Evolutionary conservation across 2,797 vertebrate species (phyloP).

Genomic region (Ptychadena robeensis): DNA sequence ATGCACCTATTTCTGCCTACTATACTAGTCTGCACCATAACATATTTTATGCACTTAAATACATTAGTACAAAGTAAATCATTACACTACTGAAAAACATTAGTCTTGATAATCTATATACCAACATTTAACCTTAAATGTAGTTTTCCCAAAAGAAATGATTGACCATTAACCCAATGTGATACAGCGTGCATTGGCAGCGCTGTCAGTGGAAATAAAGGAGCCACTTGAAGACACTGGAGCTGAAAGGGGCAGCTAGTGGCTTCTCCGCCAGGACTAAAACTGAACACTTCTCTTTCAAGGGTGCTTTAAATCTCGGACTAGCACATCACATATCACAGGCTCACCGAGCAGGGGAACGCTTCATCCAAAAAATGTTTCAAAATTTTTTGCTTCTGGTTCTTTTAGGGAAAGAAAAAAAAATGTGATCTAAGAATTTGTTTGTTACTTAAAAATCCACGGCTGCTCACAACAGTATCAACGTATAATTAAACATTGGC

Average conservation of each 20-base stretch:
- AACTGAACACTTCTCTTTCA: neutral
- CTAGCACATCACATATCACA: neutral
- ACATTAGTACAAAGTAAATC: too few relatives aligned
- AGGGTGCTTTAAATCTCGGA: neutral
- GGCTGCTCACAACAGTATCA: slow-evolving; percentile 30
- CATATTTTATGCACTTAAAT: too few relatives aligned
- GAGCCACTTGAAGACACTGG: neutral
- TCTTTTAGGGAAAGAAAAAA: neutral
- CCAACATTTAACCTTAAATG: too few relatives aligned
- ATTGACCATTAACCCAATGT: neutral
- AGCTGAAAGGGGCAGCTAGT: neutral
- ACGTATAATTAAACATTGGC: slow-evolving; percentile 56
- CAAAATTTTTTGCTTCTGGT: neutral
- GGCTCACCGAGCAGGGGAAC: slow-evolving; percentile 1
- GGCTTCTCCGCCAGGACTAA: neutral
- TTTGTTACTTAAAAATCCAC: slow-evolving; percentile 49
- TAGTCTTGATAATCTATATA: too few relatives aligned
- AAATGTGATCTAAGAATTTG: slow-evolving; percentile 41
- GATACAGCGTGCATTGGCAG: neutral
- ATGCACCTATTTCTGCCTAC: too few relatives aligned
- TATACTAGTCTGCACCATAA: too few relatives aligned
- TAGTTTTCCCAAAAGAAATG: neutral
- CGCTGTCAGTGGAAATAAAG: neutral
- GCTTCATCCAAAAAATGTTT: neutral
- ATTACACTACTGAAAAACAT: too few relatives aligned